Conservation (phyloP, 2,888 invertebrate species). For the Eupithecia abbreviata region DNA sequence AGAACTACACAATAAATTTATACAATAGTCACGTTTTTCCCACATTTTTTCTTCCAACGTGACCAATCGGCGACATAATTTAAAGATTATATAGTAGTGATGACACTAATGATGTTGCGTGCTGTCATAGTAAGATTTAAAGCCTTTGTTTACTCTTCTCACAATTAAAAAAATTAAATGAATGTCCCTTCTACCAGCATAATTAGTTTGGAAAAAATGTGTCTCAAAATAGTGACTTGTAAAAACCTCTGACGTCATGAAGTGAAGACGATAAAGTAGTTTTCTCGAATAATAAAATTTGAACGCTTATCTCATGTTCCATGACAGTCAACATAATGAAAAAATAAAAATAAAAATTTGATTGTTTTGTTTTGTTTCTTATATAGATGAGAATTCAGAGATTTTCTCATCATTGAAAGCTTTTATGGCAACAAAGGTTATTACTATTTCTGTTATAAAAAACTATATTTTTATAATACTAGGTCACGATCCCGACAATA, state of each 20-base stretch:
- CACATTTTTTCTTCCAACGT: constrained; percentile 29
- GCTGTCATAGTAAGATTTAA: constrained; percentile 29
- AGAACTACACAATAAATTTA: neutral
- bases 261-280: neutral
- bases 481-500: constrained; percentile 2
- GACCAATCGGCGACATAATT: constrained; percentile 26
- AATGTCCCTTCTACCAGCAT: neutral
- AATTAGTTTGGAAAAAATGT: constrained; percentile 1
- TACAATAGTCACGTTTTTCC: constrained; percentile 25
- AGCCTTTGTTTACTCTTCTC: constrained; percentile 39
- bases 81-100: constrained; percentile 17
- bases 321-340: neutral
- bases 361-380: neutral
- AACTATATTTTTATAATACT: neutral
- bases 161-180: constrained; percentile 27
- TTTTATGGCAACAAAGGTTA: neutral
- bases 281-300: neutral
- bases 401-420: neutral
- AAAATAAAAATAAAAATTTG: neutral
- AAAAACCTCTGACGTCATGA: neutral
- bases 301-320: neutral
- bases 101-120: constrained; percentile 33
- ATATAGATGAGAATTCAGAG: neutral
- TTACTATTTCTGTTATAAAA: neutral
- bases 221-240: neutral